phyloP scores from a whole-genome alignment of 92 coral and sea anemone species.

The Zoanthus sociatus region DNA sequence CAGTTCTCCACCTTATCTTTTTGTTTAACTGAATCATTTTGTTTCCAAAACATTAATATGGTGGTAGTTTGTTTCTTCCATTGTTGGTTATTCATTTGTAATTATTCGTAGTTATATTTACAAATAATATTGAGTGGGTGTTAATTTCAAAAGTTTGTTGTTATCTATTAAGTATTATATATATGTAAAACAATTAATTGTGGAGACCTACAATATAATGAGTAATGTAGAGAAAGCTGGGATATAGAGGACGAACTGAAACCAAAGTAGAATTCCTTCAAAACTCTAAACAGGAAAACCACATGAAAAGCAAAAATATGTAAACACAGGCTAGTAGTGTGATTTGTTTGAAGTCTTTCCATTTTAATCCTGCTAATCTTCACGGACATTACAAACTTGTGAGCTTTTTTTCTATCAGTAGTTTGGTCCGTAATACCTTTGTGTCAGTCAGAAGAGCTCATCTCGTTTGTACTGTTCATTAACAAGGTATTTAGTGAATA shows the following conservation, averaged over 20 bases:
- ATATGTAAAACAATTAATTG: background rate
- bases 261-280: background rate
- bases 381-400: constrained; percentile 36
- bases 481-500: constrained; percentile 40
- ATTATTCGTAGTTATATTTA: background rate
- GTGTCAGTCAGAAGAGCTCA: constrained; percentile 20
- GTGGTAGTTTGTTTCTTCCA: background rate
- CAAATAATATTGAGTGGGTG: background rate
- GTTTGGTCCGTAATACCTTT: constrained; percentile 14
- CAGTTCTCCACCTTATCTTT: too few species aligned
- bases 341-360: constrained; percentile 13
- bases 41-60: too few species aligned
- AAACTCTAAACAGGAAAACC: constrained; percentile 40
- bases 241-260: background rate
- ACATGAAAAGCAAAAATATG: constrained; percentile 27
- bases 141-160: background rate
- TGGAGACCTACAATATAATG: background rate
- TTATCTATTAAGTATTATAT: background rate
- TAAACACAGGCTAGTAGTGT: constrained; percentile 28
- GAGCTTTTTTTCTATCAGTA: constrained; percentile 12
- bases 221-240: background rate
- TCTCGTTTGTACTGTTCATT: constrained; percentile 26
- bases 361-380: constrained; percentile 45
- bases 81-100: background rate
- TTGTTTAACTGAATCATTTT: too few species aligned